phyloP scores from a whole-genome alignment of 2,888 invertebrate species.

The Noctua fimbriata region DNA sequence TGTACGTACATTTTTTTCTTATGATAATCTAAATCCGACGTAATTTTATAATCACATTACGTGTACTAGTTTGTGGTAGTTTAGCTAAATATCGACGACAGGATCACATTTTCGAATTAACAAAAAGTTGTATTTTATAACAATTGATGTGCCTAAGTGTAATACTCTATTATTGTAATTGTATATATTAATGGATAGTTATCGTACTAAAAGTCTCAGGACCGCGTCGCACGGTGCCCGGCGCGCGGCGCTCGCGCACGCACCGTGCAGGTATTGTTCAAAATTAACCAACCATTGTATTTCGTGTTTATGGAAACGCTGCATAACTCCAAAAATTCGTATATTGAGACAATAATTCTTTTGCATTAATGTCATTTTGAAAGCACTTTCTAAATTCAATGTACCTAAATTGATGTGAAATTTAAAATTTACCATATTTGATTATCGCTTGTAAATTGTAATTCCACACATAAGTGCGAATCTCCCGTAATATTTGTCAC shows the following conservation, averaged over 20 bases:
- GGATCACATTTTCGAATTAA: slow-evolving; percentile 87
- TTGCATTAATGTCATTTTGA: slow-evolving; percentile 49
- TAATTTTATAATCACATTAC: slow-evolving; percentile 74
- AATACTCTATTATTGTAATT: slow-evolving; percentile 85
- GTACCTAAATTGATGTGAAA: slow-evolving; percentile 49
- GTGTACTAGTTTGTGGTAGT: slow-evolving; percentile 85
- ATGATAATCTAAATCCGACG: slow-evolving; percentile 62
- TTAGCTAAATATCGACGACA: slow-evolving; percentile 80
- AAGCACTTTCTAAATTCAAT: slow-evolving; percentile 56
- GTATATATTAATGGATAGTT: slow-evolving; percentile 80
- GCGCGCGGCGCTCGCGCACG: slow-evolving; percentile 55
- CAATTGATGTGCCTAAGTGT: slow-evolving; percentile 91
- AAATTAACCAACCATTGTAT: slow-evolving; percentile 67
- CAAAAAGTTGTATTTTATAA: slow-evolving; percentile 88
- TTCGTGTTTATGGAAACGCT: slow-evolving; percentile 71
- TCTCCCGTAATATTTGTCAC: slow-evolving; percentile 67
- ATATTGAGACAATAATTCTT: slow-evolving; percentile 77
- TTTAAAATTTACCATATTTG: slow-evolving; percentile 50
- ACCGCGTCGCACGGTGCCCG: slow-evolving; percentile 67
- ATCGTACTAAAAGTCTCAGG: slow-evolving; percentile 78
- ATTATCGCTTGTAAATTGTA: slow-evolving; percentile 64
- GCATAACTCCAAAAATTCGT: slow-evolving; percentile 70
- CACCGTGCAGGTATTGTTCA: slow-evolving; percentile 55
- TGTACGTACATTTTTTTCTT: slow-evolving; percentile 67
- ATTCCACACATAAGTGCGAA: slow-evolving; percentile 60